These are phyloP conservation scores for Lucifuga dentata DNA, from an alignment of 2,113 vertebrate species.

Conservation along the genomic window DNA sequence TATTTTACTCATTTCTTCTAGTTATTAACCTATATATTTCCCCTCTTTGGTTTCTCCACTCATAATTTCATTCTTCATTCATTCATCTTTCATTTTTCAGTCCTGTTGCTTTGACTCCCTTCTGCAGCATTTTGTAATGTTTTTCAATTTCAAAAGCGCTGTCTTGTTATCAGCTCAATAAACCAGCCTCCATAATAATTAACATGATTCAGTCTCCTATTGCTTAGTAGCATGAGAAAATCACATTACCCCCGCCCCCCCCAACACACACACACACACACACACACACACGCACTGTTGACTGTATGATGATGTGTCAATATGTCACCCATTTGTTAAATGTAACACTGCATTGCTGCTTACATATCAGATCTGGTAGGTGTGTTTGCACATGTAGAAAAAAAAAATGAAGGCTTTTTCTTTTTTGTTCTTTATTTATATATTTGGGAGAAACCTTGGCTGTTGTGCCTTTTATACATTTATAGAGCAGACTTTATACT, in stretches of 20 bases:
- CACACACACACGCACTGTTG: conserved; percentile 1
- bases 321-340: background rate
- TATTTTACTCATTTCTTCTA: conserved; percentile 2
- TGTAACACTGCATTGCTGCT: too few species aligned
- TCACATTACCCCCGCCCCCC: too few species aligned
- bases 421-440: background rate
- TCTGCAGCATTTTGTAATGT: conserved; percentile 8
- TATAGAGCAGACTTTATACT: conserved; percentile 17
- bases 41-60: background rate
- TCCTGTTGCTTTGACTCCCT: background rate
- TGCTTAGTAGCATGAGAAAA: conserved; percentile 4
- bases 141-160: conserved; percentile 11
- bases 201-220: conserved; percentile 1
- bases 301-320: background rate
- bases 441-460: background rate
- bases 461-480: conserved; percentile 20
- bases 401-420: background rate
- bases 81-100: too few species aligned
- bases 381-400: background rate
- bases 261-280: too few species aligned
- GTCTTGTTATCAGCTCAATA: conserved; percentile 33
- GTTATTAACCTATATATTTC: conserved; percentile 10
- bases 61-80: background rate
- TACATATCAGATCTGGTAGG: too few species aligned
- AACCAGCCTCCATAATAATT: conserved; percentile 10